Evolutionary conservation across 37 sponge, comb jelly and placozoan genomes (phyloP), one percentile per base, ranked within the genome.

Genomic region (Beroe ovata): DNA sequence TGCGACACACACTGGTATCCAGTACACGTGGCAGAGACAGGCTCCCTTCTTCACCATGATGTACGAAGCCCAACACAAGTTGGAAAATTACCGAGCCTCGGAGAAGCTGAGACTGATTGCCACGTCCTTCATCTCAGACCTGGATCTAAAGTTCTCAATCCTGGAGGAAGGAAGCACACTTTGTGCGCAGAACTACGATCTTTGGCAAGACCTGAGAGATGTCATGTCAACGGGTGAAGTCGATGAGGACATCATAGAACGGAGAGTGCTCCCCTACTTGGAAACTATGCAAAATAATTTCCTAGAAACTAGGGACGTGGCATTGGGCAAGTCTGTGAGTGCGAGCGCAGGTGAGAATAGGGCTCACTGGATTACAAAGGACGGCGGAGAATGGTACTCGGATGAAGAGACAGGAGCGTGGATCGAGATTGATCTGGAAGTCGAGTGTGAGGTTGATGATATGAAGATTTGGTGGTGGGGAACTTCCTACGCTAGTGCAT

Each of bases 141-240:
- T 34, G 33, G 32, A 66, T 37, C 54, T 47, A 11, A 66, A 30
- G 30, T 66, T 66, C 37, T 32, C 37, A 6, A 29, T 66, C 16
- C 69, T 66, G 16, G 69, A 66, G 33, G 69, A 66, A 29, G 69
- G 32, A 66, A 66, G 37, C 8, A 66, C 2, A 18, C 8, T 29
- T 1, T 66, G 69, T 30, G 37, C 69, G 28, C 69, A 30, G 30
- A 66, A 66, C 30, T 66, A 66, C 30, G 69, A 66, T 29, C 69
- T 66, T 1, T 66, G 69, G 69, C 14, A 29, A 34, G 69, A 66
- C 37, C 25, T 66, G 69, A 66, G 6, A 1, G 69, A 30, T 29
- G 69, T 37, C 2, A 32, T 66, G 30, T n/a, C n/a, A n/a, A 29
- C 69, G 14, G 36, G 30, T 34, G 69, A 30, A 66, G 69, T 66